Percentiles rank a stretch among this genome's conserved stretches.
These are phyloP conservation scores for Plutomurus gul DNA, from an alignment of 1,140 invertebrate genomes.

Conservation along the genomic window DNA sequence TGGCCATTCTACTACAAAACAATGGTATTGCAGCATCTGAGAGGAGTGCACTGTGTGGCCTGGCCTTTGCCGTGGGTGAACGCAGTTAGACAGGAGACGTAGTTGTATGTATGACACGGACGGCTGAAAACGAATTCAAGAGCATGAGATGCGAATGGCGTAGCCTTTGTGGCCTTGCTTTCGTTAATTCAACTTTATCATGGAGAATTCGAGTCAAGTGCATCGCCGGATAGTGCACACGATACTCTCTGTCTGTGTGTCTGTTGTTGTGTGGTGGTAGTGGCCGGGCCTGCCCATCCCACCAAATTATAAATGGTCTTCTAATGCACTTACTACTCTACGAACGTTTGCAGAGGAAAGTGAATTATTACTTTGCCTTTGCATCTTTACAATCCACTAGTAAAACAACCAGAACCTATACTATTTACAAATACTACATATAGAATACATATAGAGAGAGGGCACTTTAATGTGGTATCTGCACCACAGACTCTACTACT, in stretches of 20 bases:
- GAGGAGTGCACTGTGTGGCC: too few relatives aligned
- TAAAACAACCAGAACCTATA: neutral
- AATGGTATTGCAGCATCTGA: too few relatives aligned
- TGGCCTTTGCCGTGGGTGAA: too few relatives aligned
- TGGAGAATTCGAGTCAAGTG: neutral
- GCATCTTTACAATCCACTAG: neutral
- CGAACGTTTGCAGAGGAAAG: neutral
- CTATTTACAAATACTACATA: neutral
- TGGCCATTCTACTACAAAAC: too few relatives aligned
- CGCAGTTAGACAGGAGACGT: too few relatives aligned
- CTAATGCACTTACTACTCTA: conserved; percentile 18
- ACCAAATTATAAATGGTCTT: conserved; percentile 19
- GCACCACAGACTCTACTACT: too few relatives aligned
- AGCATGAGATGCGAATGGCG: too few relatives aligned
- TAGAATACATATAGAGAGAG: too few relatives aligned
- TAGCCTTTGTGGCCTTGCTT: neutral
- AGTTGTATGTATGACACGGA: too few relatives aligned
- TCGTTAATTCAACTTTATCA: neutral
- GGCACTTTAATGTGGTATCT: too few relatives aligned
- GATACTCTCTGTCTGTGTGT: neutral
- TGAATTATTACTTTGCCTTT: conserved; percentile 6
- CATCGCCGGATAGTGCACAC: neutral
- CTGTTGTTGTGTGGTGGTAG: neutral
- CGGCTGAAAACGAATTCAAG: too few relatives aligned
- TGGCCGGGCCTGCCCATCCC: neutral